Percentiles rank a stretch among this genome's conserved stretches.
phyloP scores from a whole-genome alignment of 2,888 invertebrate genomes.

The Portevinia maculata region DNA sequence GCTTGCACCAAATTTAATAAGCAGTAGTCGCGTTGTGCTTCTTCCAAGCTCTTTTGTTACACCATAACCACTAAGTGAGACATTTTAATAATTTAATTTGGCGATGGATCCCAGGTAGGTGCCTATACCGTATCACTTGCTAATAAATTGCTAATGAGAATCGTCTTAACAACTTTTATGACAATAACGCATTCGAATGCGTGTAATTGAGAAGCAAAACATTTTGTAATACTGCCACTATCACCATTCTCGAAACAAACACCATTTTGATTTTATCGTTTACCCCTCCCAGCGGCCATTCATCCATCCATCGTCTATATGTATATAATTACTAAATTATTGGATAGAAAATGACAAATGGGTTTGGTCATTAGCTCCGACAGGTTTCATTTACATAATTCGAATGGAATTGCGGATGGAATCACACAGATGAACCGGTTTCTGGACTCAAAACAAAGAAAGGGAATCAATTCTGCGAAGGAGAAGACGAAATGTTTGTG shows the following conservation, averaged over 20 bases:
- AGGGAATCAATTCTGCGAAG: conserved; percentile 43
- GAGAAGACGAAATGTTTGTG: conserved; percentile 25
- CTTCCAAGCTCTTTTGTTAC: conserved; percentile 34
- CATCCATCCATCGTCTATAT: conserved; percentile 20
- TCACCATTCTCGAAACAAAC: background rate
- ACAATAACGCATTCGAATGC: conserved; percentile 3
- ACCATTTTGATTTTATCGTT: conserved; percentile 61
- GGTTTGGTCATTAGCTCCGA: conserved; percentile 69
- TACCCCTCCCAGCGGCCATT: conserved; percentile 25
- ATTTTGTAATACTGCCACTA: background rate
- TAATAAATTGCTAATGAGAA: conserved; percentile 37
- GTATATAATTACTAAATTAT: conserved; percentile 69
- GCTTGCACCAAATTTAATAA: conserved; percentile 76
- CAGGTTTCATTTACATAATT: conserved; percentile 74
- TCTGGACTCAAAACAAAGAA: conserved; percentile 25
- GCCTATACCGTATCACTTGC: background rate
- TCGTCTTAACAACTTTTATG: conserved; percentile 18
- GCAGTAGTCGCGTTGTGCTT: conserved; percentile 20
- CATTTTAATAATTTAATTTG: conserved; percentile 59
- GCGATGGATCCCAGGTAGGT: background rate
- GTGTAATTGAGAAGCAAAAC: conserved; percentile 10
- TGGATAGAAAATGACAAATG: conserved; percentile 73
- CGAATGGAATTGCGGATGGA: conserved; percentile 63
- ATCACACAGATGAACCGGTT: conserved; percentile 58
- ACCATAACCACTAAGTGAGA: conserved; percentile 42